Base-by-base conservation (phyloP, 2,797 vertebrate species). In the Harpagifer antarcticus region DNA sequence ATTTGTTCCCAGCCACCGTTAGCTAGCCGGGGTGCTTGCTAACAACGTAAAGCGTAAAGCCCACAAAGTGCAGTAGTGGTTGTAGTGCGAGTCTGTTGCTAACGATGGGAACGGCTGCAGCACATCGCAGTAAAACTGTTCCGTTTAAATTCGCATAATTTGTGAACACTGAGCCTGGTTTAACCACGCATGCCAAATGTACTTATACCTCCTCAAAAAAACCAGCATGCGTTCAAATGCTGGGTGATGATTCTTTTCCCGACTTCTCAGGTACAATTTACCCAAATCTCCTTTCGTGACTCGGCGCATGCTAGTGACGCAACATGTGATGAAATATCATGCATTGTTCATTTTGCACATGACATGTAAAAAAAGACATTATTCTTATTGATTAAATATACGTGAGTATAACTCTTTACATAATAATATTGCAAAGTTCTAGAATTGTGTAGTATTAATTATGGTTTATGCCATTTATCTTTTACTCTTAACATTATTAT, bases 301-400 rank as follows among this genome's bases (percentile, higher is more conserved):
- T 23, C 70, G 88, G 85, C 92, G 92, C 92, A 89, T 42, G 33
- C 33, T 85, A 81, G 78, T 93, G 92, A 93, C 92, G 91, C 75
- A 86, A 83, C 81, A 79, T 0, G 80, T 64, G 33, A 37, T 37
- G 33, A 9, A 9, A 37, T 37, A 37, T 37, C 7, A 37, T 37
- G 8, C 33, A 37, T 37, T 37, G 33, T 37, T 37, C 33, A 37
- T 37, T 37, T 37, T 37, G 1, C 6, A 37, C 33, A 37, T 8
- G 33, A 37, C 33, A 37, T 37, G 37, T 37, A 37, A 37, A 6
- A 33, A 4, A 8, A 6, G 1, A 33, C 5, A 33, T 33, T 33
- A 5, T 6, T 33, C 7, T 33, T 6, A 33, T 6, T 33, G 5
- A 33, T 33, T 33, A 37, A 7, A 37, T 9, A 37, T 9, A 37